Conservation (phyloP, 2,113 vertebrate genomes). For the Amazona vittata region DNA sequence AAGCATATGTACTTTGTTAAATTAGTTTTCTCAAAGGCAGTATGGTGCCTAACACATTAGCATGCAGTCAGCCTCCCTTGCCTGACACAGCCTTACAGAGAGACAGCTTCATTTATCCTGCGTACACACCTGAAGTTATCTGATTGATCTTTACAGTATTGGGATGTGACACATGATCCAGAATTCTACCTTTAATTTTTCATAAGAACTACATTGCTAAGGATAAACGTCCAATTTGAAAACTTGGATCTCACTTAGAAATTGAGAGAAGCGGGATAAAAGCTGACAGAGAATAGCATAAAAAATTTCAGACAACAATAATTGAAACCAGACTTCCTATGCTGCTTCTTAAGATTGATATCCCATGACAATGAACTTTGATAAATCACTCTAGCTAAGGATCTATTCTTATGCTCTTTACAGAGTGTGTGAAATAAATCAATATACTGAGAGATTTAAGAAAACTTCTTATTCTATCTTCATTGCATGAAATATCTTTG, state of each 20-base stretch:
- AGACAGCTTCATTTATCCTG: neutral
- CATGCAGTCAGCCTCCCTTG: neutral
- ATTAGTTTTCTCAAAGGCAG: neutral
- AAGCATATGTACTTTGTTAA: neutral
- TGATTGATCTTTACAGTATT: neutral
- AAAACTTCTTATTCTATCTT: constrained; percentile 44
- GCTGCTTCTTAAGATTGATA: constrained; percentile 45
- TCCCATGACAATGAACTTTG: constrained; percentile 23
- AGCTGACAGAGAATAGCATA: constrained; percentile 13
- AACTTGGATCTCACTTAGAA: neutral
- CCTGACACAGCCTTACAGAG: neutral
- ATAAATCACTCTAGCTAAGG: neutral
- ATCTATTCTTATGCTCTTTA: constrained; percentile 48
- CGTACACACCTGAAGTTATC: neutral
- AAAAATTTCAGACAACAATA: constrained; percentile 40
- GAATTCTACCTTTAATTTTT: neutral
- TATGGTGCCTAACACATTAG: neutral
- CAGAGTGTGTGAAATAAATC: constrained; percentile 1
- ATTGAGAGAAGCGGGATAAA: neutral
- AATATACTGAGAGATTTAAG: constrained; percentile 59
- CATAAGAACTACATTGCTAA: neutral
- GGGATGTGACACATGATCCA: neutral
- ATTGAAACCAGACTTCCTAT: constrained; percentile 32
- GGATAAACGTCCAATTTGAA: neutral
- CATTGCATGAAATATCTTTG: constrained; percentile 27